phyloP scores from a whole-genome alignment of 2,113 vertebrate genomes.

The Rhegmatorhina hoffmannsi region DNA sequence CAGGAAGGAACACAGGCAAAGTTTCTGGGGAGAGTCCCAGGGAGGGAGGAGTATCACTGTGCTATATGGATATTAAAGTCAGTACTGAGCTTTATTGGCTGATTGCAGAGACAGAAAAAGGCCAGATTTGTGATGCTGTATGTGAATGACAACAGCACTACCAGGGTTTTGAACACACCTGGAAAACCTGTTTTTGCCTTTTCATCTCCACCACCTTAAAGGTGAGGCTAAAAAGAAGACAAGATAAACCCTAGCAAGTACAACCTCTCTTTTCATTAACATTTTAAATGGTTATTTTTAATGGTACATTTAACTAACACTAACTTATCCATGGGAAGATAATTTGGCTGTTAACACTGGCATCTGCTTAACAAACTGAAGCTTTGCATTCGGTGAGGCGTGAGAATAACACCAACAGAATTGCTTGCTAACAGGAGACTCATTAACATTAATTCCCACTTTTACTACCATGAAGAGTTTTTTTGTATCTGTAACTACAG shows the following conservation, averaged over 20 bases:
- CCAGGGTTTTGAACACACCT: neutral
- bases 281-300: slow-evolving; percentile 73
- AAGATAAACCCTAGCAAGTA: slow-evolving; percentile 13
- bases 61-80: neutral
- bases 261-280: slow-evolving; percentile 61
- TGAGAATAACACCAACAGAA: slow-evolving; percentile 60
- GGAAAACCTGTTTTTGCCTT: neutral
- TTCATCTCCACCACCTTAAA: neutral
- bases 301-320: slow-evolving; percentile 77
- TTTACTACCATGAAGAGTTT: slow-evolving; percentile 56
- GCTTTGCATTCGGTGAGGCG: slow-evolving; percentile 29
- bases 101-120: neutral
- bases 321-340: slow-evolving; percentile 66
- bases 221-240: neutral
- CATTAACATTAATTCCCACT: slow-evolving; percentile 69
- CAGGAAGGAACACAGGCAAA: rapidly evolving
- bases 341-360: slow-evolving; percentile 66
- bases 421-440: slow-evolving; percentile 61
- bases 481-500: slow-evolving; percentile 35
- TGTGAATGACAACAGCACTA: rapidly evolving
- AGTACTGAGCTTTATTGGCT: neutral
- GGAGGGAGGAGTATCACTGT: neutral
- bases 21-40: neutral
- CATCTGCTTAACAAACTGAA: slow-evolving; percentile 74
- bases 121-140: neutral